phyloP scores from a whole-genome alignment of 2,797 vertebrate genomes.

The Micrastur ruficollis region DNA sequence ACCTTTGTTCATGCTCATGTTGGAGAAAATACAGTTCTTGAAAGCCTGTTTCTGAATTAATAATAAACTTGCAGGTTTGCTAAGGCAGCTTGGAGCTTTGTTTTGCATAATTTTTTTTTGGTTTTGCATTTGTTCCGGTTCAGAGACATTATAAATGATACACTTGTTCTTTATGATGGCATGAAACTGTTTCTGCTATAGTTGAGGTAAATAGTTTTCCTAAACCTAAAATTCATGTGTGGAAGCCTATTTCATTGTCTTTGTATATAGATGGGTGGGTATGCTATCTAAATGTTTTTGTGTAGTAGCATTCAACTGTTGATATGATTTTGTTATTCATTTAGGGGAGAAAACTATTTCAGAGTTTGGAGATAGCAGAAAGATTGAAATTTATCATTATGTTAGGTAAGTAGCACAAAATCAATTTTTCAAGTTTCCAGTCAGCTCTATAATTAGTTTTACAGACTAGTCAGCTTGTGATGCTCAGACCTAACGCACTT shows the following conservation, averaged over 20 bases:
- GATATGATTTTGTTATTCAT: neutral
- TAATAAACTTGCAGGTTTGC: neutral
- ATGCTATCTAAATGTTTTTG: neutral
- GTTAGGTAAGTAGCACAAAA: slow-evolving; percentile 83
- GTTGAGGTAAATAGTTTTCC: neutral
- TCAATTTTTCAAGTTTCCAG: neutral
- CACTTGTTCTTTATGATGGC: neutral
- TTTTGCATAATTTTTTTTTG: neutral
- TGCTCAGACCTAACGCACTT: neutral
- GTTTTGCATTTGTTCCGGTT: neutral
- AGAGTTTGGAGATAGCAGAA: slow-evolving; percentile 90
- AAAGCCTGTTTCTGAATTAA: neutral
- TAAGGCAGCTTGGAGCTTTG: neutral
- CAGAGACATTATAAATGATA: neutral
- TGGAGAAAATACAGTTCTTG: neutral
- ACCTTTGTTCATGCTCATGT: neutral
- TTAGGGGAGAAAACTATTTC: slow-evolving; percentile 91
- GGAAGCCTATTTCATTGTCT: neutral
- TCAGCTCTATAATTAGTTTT: neutral
- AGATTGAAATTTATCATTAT: slow-evolving; percentile 91
- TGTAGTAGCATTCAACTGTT: neutral
- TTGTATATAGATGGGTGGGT: neutral
- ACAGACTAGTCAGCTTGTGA: neutral
- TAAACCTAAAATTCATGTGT: neutral
- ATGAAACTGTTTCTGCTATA: neutral